Evolutionary conservation across 2,797 vertebrate genomes (phyloP), one percentile per base, ranked within the genome.

Genomic region (Salmo trutta): DNA sequence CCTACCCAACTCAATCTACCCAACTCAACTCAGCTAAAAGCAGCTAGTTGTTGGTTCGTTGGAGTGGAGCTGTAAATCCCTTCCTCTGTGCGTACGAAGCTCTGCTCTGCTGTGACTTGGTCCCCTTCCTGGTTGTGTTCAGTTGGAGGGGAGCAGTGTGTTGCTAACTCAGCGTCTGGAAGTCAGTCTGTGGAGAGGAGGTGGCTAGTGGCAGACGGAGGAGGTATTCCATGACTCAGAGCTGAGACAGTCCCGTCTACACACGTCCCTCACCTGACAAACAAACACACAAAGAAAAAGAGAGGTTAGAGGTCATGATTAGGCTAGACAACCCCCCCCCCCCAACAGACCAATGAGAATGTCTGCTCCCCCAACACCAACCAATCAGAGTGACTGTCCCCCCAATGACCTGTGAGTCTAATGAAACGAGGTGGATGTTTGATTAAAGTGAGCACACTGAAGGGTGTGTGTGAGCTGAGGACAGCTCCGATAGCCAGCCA

Each of bases 121-220:
- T 93, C 93, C 75, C 82, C 93, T 91, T 91, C 93, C 93, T 92
- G 86, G 90, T 89, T 90, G 73, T 77, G 85, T 62, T 95, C 95
- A 93, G 95, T 94, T 94, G 84, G 91, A 95, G 95, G 94, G 94
- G 93, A 95, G 95, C 94, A 94, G 95, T 94, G 94, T 95, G 95
- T 91, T 88, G 98, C 96, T 99, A 99, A 96, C 97, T 98, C 93
- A 95, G 95, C 89, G 93, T 93, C 94, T 96, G 94, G 91, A 95
- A 95, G 93, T 95, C 95, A 95, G 95, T 96, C 95, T 94, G n/a
- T 64, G 1, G 95, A 95, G 95, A 96, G 94, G 93, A 94, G 94
- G 92, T 95, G 94, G 91, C 91, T 93, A 95, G 91, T 93, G 92
- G 95, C 95, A 96, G 83, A 77, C 89, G 93, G 94, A 94, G 95